These are phyloP conservation scores for Thaumetopoea pityocampa DNA, from an alignment of 1,140 invertebrate species.

Conservation along the genomic window DNA sequence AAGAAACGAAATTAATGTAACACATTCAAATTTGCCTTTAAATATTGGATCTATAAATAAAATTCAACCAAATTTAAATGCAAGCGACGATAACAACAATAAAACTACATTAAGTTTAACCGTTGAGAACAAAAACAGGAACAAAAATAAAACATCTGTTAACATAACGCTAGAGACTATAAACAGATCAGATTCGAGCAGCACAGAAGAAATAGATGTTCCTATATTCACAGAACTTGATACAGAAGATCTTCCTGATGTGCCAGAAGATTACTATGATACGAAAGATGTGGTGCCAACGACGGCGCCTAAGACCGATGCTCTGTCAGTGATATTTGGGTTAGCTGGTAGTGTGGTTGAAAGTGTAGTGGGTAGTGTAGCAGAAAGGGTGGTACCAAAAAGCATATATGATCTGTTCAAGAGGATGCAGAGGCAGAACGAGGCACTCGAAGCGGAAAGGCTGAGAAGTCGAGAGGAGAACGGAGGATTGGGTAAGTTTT, in stretches of 20 bases:
- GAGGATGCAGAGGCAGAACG: constrained; percentile 63
- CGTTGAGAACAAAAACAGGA: too few species aligned
- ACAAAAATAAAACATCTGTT: neutral
- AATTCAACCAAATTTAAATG: too few species aligned
- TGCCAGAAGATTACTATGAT: constrained; percentile 70
- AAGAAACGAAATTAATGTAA: too few species aligned
- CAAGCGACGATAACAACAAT: too few species aligned
- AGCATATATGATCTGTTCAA: constrained; percentile 61
- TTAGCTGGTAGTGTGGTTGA: constrained; percentile 67
- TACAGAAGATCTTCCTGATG: constrained; percentile 44
- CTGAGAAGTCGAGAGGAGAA: constrained; percentile 71
- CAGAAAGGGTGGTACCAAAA: constrained; percentile 65
- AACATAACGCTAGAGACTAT: constrained; percentile 8
- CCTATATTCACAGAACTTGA: constrained; percentile 58
- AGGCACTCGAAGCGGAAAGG: constrained; percentile 63
- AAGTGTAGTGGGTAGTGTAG: constrained; percentile 63
- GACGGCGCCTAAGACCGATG: constrained; percentile 55
- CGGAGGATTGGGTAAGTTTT: constrained; percentile 61
- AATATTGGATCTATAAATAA: too few species aligned
- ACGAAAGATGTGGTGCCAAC: constrained; percentile 61
- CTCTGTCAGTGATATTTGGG: constrained; percentile 59
- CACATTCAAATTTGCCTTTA: too few species aligned
- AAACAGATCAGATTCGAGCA: constrained; percentile 28
- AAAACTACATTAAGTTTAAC: too few species aligned
- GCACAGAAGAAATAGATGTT: constrained; percentile 34